Percentiles rank a stretch among this genome's conserved stretches.
These are phyloP conservation scores for Turritopsis dohrnii DNA, from an alignment of 30 jellyfish, hydroid and myxozoan genomes.

Conservation along the genomic window DNA sequence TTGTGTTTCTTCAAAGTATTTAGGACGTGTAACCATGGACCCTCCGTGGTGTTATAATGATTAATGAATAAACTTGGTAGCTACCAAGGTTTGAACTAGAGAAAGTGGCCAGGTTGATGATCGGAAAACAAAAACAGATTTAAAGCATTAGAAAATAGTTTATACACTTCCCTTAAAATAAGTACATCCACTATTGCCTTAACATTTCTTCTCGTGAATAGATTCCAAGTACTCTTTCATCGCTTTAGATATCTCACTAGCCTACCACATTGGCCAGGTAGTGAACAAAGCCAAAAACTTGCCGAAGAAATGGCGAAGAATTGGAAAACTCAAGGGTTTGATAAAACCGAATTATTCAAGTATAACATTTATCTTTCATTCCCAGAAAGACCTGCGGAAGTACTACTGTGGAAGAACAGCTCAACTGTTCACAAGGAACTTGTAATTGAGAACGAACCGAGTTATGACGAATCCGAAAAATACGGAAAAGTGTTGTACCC, in stretches of 20 bases:
- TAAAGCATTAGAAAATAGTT: too few species aligned
- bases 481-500: slow-evolving; percentile 35
- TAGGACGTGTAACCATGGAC: background rate
- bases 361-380: slow-evolving; percentile 37
- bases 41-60: too few species aligned
- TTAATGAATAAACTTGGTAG: too few species aligned
- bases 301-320: slow-evolving; percentile 19
- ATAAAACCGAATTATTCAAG: slow-evolving; percentile 27
- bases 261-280: slow-evolving; percentile 43
- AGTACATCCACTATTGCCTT: too few species aligned
- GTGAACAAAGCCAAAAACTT: slow-evolving; percentile 18
- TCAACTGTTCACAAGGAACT: background rate
- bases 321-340: slow-evolving; percentile 36
- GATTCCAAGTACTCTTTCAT: background rate
- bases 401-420: slow-evolving; percentile 12
- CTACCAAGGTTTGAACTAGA: too few species aligned
- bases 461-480: slow-evolving; percentile 25
- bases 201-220: too few species aligned
- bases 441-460: slow-evolving; percentile 18
- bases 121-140: too few species aligned
- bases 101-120: too few species aligned
- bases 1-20: too few species aligned
- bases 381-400: slow-evolving; percentile 30
- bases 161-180: too few species aligned
- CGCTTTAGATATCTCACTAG: slow-evolving; percentile 30